Evolutionary conservation across 1,140 invertebrate genomes (phyloP).

Genomic region (Diorhabda elongata): DNA sequence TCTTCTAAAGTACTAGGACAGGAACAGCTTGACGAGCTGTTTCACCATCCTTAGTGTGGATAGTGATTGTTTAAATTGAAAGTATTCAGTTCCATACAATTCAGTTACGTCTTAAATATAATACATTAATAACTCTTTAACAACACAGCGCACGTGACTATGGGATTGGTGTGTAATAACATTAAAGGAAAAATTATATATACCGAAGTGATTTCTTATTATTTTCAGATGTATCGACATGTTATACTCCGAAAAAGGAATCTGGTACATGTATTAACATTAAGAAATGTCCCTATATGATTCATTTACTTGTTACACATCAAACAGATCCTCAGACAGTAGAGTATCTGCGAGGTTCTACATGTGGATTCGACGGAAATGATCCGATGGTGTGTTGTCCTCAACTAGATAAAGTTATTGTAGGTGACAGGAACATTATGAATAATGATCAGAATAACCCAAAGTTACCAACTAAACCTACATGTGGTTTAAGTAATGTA

Average conservation of each 20-base stretch:
- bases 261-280: constrained; percentile 18
- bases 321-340: constrained; percentile 10
- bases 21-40: too few relatives aligned
- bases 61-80: too few relatives aligned
- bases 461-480: constrained; percentile 20
- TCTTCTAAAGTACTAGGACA: too few relatives aligned
- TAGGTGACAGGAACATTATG: not conserved
- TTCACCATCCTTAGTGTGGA: too few relatives aligned
- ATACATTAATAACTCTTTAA: too few relatives aligned
- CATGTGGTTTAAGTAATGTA: constrained; percentile 44
- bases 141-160: too few relatives aligned
- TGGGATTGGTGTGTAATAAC: too few relatives aligned
- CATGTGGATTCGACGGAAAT: constrained; percentile 52
- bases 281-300: constrained; percentile 7
- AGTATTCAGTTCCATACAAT: too few relatives aligned
- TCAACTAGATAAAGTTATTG: not conserved
- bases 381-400: constrained; percentile 55
- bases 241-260: constrained; percentile 16
- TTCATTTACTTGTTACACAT: constrained; percentile 10
- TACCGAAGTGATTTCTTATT: not conserved
- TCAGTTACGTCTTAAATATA: too few relatives aligned
- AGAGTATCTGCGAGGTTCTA: constrained; percentile 35
- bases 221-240: constrained; percentile 14
- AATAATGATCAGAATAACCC: not conserved
- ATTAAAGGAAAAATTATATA: too few relatives aligned